Evolutionary conservation across 2,888 invertebrate species (phyloP).

Genomic region (Nycteola revayana): DNA sequence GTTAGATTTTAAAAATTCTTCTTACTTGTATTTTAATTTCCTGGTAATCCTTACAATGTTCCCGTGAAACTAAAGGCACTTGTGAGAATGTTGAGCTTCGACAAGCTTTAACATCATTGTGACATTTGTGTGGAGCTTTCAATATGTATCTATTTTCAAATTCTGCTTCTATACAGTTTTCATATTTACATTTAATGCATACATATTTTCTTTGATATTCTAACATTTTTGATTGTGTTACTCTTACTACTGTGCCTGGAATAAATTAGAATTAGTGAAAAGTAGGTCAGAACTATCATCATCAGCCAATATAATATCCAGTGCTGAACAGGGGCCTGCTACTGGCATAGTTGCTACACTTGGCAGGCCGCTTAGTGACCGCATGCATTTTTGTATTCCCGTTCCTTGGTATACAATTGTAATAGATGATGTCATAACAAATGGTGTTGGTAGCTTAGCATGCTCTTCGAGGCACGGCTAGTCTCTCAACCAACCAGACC

Average conservation of each 20-base stretch:
- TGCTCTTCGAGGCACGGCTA: too few species aligned
- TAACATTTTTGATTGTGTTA: slow-evolving; percentile 88
- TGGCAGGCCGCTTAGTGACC: too few species aligned
- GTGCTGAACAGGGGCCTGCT: neutral
- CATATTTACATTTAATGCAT: slow-evolving; percentile 89
- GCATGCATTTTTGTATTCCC: too few species aligned
- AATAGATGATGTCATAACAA: too few species aligned
- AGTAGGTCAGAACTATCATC: too few species aligned
- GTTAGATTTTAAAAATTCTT: too few species aligned
- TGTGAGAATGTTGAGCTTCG: slow-evolving; percentile 78
- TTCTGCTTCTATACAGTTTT: slow-evolving; percentile 84
- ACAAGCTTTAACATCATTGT: slow-evolving; percentile 76
- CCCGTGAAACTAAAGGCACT: slow-evolving; percentile 79
- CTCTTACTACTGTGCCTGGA: slow-evolving; percentile 89
- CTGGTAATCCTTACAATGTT: slow-evolving; percentile 90
- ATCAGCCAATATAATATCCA: too few species aligned
- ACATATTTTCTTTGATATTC: slow-evolving; percentile 88
- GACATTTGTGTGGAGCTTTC: slow-evolving; percentile 80
- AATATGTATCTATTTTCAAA: slow-evolving; percentile 85
- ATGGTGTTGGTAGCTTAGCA: too few species aligned
- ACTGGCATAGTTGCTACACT: too few species aligned
- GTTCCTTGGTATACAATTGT: too few species aligned
- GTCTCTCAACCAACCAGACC: too few species aligned
- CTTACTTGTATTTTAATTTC: slow-evolving; percentile 92
- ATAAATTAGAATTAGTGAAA: slow-evolving; percentile 6